Percentiles rank a stretch among this genome's conserved stretches.
Conservation (phyloP, 53 echinoderm and acorn worm species). For the Echinometra lucunter region DNA sequence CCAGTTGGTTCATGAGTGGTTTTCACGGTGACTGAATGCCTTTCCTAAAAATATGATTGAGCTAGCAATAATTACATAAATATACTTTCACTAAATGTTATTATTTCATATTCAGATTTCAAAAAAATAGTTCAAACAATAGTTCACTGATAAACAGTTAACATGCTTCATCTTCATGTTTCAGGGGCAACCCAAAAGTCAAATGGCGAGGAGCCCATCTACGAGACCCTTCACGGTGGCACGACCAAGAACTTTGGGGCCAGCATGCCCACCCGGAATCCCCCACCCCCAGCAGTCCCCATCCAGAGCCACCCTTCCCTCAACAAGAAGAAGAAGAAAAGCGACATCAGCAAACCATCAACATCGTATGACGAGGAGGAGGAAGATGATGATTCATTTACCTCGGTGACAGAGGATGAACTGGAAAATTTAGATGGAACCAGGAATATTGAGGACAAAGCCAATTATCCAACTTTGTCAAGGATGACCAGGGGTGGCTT, state of each 20-base stretch:
- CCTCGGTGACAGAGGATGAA: conserved; percentile 68
- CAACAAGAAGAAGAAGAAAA: conserved; percentile 55
- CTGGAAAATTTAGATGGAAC: conserved; percentile 35
- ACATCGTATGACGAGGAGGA: conserved; percentile 45
- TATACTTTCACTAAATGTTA: background rate
- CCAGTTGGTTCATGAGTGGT: background rate
- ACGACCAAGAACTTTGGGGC: conserved; percentile 38
- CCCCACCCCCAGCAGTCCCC: conserved; percentile 58
- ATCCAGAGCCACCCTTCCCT: conserved; percentile 68
- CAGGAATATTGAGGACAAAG: background rate
- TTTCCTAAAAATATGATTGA: background rate
- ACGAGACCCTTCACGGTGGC: conserved; percentile 29
- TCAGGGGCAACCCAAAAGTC: conserved; percentile 29
- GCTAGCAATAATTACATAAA: background rate
- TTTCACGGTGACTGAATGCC: background rate
- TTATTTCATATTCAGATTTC: background rate
- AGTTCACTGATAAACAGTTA: too few relatives aligned
- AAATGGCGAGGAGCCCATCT: conserved; percentile 53
- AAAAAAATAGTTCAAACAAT: too few relatives aligned
- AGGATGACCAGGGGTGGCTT: conserved; percentile 52
- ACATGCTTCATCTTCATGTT: background rate
- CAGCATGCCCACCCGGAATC: conserved; percentile 67
- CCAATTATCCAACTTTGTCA: background rate
- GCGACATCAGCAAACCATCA: conserved; percentile 43
- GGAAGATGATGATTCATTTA: conserved; percentile 60